Percentiles rank a stretch among this genome's conserved stretches.
Conservation (phyloP, 2,888 invertebrate genomes). For the Hypomecis punctinalis region DNA sequence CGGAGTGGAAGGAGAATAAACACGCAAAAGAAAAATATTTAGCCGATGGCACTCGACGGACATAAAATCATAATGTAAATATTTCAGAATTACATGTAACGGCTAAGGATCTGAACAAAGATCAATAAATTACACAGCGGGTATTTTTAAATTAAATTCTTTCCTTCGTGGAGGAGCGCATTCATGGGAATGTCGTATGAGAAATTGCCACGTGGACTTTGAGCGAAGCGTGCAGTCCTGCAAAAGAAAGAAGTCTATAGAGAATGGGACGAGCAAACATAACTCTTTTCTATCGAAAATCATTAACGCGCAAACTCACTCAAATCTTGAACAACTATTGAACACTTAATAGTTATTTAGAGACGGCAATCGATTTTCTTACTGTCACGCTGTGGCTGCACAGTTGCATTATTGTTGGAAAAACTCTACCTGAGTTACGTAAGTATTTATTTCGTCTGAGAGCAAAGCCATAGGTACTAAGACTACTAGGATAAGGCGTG, state of each 20-base stretch:
- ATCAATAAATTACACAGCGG: conserved; percentile 45
- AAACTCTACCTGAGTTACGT: too few relatives aligned
- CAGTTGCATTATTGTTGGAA: too few relatives aligned
- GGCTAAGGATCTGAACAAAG: conserved; percentile 41
- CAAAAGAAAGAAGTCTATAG: background rate
- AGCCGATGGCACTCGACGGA: conserved; percentile 4
- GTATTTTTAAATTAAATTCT: conserved; percentile 58
- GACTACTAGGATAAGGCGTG: conserved; percentile 31
- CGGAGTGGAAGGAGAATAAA: conserved; percentile 9
- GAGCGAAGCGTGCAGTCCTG: conserved; percentile 8
- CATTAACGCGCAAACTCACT: too few relatives aligned
- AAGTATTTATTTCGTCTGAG: too few relatives aligned
- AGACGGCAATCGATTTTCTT: too few relatives aligned
- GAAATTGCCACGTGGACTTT: conserved; percentile 68
- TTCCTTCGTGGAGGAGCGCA: conserved; percentile 54
- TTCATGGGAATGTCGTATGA: conserved; percentile 55
- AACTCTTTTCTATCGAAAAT: too few relatives aligned
- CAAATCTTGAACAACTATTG: too few relatives aligned
- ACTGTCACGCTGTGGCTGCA: too few relatives aligned
- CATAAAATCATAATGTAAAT: conserved; percentile 10
- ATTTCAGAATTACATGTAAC: conserved; percentile 14
- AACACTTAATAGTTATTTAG: too few relatives aligned
- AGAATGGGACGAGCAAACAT: too few relatives aligned
- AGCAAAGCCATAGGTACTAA: conserved; percentile 5
- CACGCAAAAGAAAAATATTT: conserved; percentile 13